phyloP scores from a whole-genome alignment of 2,797 vertebrate genomes.

The Eptatretus atami region DNA sequence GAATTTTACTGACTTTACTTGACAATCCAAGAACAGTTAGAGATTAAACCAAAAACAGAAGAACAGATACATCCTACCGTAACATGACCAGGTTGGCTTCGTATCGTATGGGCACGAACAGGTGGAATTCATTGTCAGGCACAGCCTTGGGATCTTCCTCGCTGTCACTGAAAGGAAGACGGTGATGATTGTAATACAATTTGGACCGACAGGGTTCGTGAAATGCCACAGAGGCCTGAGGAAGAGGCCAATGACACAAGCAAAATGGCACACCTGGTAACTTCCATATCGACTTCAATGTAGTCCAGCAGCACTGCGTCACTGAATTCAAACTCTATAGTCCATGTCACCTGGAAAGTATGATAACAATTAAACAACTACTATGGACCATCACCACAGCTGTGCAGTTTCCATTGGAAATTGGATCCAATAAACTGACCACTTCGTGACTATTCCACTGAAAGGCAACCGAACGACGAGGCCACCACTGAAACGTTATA shows the following conservation, averaged over 20 bases:
- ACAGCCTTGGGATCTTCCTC: not conserved
- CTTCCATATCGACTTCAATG: slow-evolving; percentile 5
- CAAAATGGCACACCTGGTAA: not conserved
- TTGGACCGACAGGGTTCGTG: not conserved
- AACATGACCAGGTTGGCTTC: not conserved
- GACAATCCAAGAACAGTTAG: no score
- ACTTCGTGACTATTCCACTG: not conserved
- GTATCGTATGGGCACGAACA: slow-evolving; percentile 3
- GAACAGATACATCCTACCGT: not conserved
- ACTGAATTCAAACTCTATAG: not conserved
- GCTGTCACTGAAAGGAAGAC: slow-evolving; percentile 1
- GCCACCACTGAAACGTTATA: not conserved
- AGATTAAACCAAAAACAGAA: not conserved
- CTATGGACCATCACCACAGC: not conserved
- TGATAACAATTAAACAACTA: not conserved
- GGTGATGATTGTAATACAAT: not conserved
- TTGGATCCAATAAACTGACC: not conserved
- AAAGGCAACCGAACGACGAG: not conserved
- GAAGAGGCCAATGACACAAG: no score
- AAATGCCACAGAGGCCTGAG: no score
- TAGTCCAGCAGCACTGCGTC: not conserved
- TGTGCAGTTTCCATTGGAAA: not conserved
- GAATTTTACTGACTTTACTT: no score
- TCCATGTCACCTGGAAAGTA: not conserved
- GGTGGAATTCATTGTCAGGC: not conserved